Conservation (phyloP, 2,797 vertebrate genomes). For the Xiphophorus birchmanni region DNA sequence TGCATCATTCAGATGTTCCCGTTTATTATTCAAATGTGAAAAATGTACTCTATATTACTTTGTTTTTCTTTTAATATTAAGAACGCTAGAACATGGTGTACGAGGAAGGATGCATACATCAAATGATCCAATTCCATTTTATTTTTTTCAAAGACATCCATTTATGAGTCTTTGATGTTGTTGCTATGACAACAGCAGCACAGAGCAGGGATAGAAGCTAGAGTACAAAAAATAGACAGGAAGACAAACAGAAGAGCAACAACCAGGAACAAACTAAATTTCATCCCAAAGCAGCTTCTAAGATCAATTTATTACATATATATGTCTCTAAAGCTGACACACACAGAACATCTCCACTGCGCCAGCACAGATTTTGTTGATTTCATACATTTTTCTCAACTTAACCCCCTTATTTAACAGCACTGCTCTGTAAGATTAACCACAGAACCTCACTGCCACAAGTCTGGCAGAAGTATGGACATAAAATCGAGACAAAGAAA, state of each 20-base stretch:
- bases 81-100: background rate
- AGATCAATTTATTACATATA: background rate
- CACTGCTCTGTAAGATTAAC: background rate
- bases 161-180: constrained; percentile 12
- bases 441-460: background rate
- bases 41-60: background rate
- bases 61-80: background rate
- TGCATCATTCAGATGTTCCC: background rate
- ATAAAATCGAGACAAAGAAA: background rate
- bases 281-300: background rate
- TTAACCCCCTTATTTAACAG: background rate
- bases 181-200: constrained; percentile 20
- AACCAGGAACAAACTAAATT: background rate
- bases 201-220: background rate
- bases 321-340: background rate
- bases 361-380: background rate
- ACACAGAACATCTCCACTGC: background rate
- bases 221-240: constrained; percentile 2
- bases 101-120: background rate
- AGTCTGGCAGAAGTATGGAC: background rate
- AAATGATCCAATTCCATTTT: background rate
- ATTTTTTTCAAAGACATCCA: background rate
- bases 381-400: background rate
- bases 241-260: constrained; percentile 1
- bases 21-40: background rate